phyloP scores from a whole-genome alignment of 2,797 vertebrate species.

The Anolis apletophallus region DNA sequence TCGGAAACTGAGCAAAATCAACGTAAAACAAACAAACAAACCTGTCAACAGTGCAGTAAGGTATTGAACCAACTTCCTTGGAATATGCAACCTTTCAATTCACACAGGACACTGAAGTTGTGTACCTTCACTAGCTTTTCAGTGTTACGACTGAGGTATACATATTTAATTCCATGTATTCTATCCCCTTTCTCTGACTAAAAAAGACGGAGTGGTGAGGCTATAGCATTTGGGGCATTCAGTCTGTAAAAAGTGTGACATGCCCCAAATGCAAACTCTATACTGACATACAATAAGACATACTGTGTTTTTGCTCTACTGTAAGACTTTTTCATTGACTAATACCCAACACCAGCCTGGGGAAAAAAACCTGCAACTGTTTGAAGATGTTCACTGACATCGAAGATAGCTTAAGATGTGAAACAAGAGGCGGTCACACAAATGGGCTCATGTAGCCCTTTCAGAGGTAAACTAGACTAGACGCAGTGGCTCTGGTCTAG shows the following conservation, averaged over 20 bases:
- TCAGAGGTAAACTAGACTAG: neutral
- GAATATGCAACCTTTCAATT: neutral
- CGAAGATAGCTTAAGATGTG: neutral
- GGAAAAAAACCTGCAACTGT: neutral
- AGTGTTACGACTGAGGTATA: neutral
- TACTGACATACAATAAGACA: neutral
- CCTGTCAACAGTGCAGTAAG: slow-evolving; percentile 3
- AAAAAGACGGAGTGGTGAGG: neutral
- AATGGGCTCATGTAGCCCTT: neutral
- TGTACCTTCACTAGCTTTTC: neutral
- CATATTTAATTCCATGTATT: neutral
- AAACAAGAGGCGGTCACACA: neutral
- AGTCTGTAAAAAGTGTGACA: neutral
- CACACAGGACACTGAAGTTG: neutral
- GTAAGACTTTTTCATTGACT: neutral
- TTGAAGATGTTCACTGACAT: neutral
- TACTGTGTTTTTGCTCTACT: neutral
- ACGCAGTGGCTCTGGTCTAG: neutral
- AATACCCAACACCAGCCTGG: neutral
- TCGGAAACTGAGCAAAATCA: slow-evolving; percentile 13
- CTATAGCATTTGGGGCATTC: neutral
- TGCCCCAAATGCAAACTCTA: neutral
- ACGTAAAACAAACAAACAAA: neutral
- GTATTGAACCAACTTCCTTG: slow-evolving; percentile 3
- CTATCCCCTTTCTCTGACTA: neutral